These are phyloP conservation scores for Saccopteryx bilineata DNA, from an alignment of 2,113 vertebrate genomes.

Conservation along the genomic window DNA sequence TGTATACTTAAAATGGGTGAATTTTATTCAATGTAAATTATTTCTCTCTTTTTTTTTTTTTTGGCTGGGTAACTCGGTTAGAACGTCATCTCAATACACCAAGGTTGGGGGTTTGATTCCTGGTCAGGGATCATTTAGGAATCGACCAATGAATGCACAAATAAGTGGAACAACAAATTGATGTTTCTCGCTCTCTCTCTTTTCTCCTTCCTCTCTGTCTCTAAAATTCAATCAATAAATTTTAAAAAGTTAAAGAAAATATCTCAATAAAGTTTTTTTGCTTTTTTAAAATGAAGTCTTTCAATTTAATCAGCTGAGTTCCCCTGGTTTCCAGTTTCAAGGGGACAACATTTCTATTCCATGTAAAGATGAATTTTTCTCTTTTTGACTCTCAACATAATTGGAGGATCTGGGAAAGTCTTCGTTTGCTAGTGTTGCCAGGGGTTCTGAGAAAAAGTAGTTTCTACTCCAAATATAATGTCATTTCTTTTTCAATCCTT, in stretches of 20 bases:
- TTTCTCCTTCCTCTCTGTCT: too few species aligned
- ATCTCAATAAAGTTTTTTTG: not conserved
- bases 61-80: not conserved
- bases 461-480: not conserved
- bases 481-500: slow-evolving; percentile 27
- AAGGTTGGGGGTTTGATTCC: too few species aligned
- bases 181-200: too few species aligned
- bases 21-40: not conserved
- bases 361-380: not conserved
- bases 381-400: not conserved
- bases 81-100: too few species aligned
- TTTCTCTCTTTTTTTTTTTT: not conserved
- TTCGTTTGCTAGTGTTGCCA: not conserved
- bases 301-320: not conserved
- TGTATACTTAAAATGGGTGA: not conserved
- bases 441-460: not conserved
- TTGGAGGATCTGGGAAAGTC: not conserved
- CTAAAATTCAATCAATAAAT: too few species aligned
- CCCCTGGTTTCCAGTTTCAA: not conserved
- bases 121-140: too few species aligned
- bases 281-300: slow-evolving; percentile 22
- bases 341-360: not conserved
- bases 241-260: too few species aligned
- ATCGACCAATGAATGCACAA: too few species aligned
- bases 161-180: too few species aligned